Conservation (phyloP, 2,797 vertebrate genomes). For the Phataginus tricuspis region DNA sequence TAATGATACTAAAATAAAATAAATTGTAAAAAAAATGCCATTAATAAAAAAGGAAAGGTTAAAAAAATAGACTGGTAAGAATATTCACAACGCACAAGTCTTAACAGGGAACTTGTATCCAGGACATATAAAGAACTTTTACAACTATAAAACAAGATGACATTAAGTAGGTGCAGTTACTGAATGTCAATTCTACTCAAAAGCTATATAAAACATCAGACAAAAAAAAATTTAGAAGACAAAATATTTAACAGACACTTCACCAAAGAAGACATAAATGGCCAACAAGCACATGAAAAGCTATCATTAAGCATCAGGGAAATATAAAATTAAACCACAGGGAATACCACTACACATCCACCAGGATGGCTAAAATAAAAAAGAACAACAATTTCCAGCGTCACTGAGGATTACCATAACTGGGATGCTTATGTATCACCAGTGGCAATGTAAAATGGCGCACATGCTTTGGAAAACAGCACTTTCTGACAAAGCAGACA, state of each 20-base stretch:
- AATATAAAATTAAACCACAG: background rate
- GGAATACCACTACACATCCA: background rate
- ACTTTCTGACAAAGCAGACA: background rate
- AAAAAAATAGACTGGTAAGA: background rate
- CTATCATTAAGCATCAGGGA: background rate
- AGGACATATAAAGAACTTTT: background rate
- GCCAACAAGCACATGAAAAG: background rate
- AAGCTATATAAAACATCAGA: background rate
- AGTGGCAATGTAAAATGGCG: background rate
- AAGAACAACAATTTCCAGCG: background rate
- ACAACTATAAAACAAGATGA: constrained; percentile 31
- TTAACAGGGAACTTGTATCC: background rate
- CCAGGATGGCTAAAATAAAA: background rate
- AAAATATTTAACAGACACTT: background rate
- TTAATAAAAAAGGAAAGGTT: background rate
- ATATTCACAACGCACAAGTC: background rate
- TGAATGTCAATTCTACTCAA: background rate
- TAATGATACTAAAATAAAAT: too few relatives aligned
- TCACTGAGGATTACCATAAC: background rate
- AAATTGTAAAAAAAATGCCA: background rate
- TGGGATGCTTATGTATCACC: background rate
- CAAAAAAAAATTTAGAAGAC: background rate
- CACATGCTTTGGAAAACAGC: background rate
- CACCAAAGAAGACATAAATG: background rate
- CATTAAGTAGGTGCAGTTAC: background rate